Base-by-base conservation (phyloP, 2,113 vertebrate species). In the Protomyctophum bolini region DNA sequence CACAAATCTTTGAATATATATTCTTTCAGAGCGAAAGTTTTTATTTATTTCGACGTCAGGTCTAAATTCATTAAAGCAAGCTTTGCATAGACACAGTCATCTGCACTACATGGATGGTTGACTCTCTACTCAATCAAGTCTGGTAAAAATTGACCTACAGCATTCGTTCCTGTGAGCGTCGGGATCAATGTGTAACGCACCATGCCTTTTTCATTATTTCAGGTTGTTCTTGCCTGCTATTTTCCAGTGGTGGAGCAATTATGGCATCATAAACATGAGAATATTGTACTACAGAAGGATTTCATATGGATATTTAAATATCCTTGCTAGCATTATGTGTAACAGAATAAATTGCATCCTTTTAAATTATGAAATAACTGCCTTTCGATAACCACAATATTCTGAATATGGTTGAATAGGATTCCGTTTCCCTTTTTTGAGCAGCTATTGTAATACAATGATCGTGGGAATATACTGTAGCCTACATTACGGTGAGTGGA, bases 41-140 rank as follows among this genome's bases (percentile, higher is more conserved):
- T n/a, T n/a, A n/a, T n/a, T n/a, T n/a, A n/a, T n/a, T n/a, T n/a
- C n/a, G n/a, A n/a, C n/a, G n/a, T n/a, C n/a, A n/a, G n/a, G n/a
- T n/a, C n/a, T n/a, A 85, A 89, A 86, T 84, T 77, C 58, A 86
- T 91, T 89, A 78, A 74, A 82, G 71, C 52, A 63, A 80, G 79
- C 72, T 78, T 80, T 80, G 83, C 79, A 65, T 77, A 67, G 47
- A 58, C 7, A 29, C 57, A 56, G 47, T 76, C 61, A 68, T 58
- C 66, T 48, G 82, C 63, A 74, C 73, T 76, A 70, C 80, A 84
- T 83, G 85, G 75, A 69, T 81, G 83, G 83, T 66, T 73, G 77
- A 70, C 75, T 86, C 70, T 60, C 75, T 63, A 70, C 73, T 90
- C 77, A 85, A 82, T 91, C 84, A 87, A 74, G 70, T 84, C 77